Evolutionary conservation across 2,113 vertebrate genomes (phyloP).

Genomic region (Jaculus jaculus): DNA sequence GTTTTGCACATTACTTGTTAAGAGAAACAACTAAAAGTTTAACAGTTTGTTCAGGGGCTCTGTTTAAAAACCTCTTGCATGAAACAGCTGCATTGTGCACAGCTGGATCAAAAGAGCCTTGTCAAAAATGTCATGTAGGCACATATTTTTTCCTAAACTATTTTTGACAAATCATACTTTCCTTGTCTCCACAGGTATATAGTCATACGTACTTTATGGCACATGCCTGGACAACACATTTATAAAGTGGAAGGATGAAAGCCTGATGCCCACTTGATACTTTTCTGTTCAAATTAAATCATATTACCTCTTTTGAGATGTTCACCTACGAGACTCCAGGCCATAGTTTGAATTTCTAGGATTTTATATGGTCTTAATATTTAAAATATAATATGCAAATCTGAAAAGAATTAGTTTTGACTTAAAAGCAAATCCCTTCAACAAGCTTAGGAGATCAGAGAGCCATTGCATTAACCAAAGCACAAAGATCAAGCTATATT

Average conservation of each 20-base stretch:
- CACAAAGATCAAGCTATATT: background rate
- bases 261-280: constrained; percentile 31
- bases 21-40: constrained; percentile 65
- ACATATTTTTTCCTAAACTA: constrained; percentile 45
- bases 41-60: constrained; percentile 50
- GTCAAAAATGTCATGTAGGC: constrained; percentile 54
- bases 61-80: constrained; percentile 43
- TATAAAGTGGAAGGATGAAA: constrained; percentile 32
- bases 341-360: constrained; percentile 1
- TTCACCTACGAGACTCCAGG: background rate
- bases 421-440: constrained; percentile 13
- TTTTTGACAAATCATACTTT: constrained; percentile 44
- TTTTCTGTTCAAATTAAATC: constrained; percentile 46
- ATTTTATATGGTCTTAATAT: background rate
- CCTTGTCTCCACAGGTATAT: constrained; percentile 35
- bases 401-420: constrained; percentile 43
- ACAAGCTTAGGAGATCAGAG: constrained; percentile 5
- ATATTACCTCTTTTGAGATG: constrained; percentile 52
- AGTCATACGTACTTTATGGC: constrained; percentile 36
- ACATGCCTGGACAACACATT: constrained; percentile 50
- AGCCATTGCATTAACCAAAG: background rate
- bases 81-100: constrained; percentile 62
- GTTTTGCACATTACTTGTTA: constrained; percentile 74
- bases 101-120: constrained; percentile 66
- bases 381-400: constrained; percentile 54